Evolutionary conservation across 2,797 vertebrate species (phyloP).

Genomic region (Lophius americanus): DNA sequence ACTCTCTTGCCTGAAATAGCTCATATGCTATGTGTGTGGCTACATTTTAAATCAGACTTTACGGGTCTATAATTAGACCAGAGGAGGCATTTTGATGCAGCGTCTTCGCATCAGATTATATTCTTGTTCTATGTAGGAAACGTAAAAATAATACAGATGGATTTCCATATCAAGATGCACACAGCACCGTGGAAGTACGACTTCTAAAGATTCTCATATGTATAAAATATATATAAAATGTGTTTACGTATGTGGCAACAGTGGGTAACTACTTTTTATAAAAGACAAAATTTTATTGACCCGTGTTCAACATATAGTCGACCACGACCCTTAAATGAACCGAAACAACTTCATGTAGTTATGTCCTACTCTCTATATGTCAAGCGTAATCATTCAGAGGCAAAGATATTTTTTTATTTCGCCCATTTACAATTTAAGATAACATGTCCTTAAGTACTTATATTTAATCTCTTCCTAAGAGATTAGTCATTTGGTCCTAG

Average conservation of each 20-base stretch:
- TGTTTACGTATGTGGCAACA: constrained; percentile 8
- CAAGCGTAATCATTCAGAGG: no score
- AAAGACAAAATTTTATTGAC: not conserved
- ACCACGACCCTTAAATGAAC: constrained; percentile 13
- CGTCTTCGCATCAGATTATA: constrained; percentile 4
- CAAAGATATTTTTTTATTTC: no score
- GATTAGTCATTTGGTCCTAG: no score
- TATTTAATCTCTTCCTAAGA: no score
- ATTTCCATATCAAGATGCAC: constrained; percentile 11
- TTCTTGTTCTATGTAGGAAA: constrained; percentile 10
- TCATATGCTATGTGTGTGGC: constrained; percentile 47
- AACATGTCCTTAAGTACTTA: no score
- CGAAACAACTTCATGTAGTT: not conserved
- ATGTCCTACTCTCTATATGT: no score
- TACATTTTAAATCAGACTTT: constrained; percentile 58
- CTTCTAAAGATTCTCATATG: no score
- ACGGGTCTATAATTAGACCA: constrained; percentile 59
- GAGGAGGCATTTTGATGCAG: constrained; percentile 33
- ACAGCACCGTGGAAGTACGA: not conserved
- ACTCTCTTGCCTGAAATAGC: constrained; percentile 53
- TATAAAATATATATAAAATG: no score
- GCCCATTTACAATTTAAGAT: no score
- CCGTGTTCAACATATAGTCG: not conserved
- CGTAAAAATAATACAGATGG: not conserved
- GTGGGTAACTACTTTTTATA: not conserved